phyloP scores from a whole-genome alignment of 2,797 vertebrate species.

The Hypotaenidia okinawae region DNA sequence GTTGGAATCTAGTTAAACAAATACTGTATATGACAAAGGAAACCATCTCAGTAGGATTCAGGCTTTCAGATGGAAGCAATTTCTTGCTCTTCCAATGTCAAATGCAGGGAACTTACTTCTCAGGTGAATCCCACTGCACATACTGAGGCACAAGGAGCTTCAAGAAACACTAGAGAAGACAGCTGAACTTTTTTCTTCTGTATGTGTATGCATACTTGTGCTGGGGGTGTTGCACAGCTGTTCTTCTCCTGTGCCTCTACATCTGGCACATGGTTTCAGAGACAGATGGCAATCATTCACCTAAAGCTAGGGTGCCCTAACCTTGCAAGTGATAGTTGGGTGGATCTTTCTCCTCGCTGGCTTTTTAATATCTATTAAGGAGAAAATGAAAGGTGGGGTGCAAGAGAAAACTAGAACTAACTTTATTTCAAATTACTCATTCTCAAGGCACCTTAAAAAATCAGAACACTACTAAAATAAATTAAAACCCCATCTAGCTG shows the following conservation, averaged over 20 bases:
- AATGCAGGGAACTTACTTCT: not conserved
- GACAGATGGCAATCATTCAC: not conserved
- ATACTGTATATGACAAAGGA: not conserved
- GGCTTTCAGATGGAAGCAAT: not conserved
- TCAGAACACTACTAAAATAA: conserved; percentile 24
- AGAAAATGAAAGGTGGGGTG: not conserved
- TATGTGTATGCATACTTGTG: fast-evolving
- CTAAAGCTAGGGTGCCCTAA: not conserved
- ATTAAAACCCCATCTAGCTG: not conserved
- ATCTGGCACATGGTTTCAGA: not conserved
- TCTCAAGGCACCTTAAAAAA: not conserved
- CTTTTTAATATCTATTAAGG: conserved; percentile 32
- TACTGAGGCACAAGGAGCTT: not conserved
- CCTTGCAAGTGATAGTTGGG: not conserved
- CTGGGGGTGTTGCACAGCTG: not conserved
- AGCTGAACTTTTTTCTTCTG: not conserved
- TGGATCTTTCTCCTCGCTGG: not conserved
- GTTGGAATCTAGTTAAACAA: not conserved
- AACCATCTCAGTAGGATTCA: not conserved
- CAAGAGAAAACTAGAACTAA: not conserved
- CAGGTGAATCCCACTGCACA: not conserved
- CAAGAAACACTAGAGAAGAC: not conserved
- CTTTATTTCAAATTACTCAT: not conserved
- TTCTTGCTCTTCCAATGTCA: not conserved
- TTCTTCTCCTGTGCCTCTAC: not conserved